Percentiles rank a stretch among this genome's conserved stretches.
Evolutionary conservation across 2,113 vertebrate species (phyloP).

Genomic region (Pithys albifrons): DNA sequence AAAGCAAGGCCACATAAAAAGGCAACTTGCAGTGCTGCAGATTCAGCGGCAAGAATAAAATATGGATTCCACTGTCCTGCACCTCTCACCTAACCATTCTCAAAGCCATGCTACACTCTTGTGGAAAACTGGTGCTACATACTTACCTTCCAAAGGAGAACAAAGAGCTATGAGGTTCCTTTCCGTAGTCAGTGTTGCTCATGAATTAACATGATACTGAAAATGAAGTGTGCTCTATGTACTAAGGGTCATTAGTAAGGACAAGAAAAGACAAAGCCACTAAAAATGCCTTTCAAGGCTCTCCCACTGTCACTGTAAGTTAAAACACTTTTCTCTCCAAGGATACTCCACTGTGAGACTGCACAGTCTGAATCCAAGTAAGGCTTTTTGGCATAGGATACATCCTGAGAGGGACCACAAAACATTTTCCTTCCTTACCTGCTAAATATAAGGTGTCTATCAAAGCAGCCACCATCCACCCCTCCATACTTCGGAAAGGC

Average conservation of each 20-base stretch:
- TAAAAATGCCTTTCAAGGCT: background rate
- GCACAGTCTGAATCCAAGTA: background rate
- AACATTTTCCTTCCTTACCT: conserved; percentile 78
- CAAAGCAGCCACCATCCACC: conserved; percentile 97
- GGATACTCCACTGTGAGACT: background rate
- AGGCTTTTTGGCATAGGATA: background rate
- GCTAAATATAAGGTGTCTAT: conserved; percentile 98
- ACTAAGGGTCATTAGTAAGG: background rate
- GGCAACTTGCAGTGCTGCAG: background rate
- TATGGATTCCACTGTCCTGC: background rate
- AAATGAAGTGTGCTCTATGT: background rate
- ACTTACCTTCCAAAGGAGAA: background rate
- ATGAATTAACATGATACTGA: background rate
- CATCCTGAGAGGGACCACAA: background rate
- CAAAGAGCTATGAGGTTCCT: background rate
- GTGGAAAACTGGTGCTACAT: background rate
- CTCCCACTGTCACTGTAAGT: background rate
- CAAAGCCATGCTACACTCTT: background rate
- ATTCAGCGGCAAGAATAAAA: background rate
- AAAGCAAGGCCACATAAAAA: background rate
- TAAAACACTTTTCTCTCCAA: background rate
- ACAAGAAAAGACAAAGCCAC: background rate
- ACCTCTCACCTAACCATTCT: background rate
- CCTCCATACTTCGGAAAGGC: conserved; percentile 97
- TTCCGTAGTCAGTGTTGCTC: background rate